Evolutionary conservation across 2,888 invertebrate genomes (phyloP).

Genomic region (Drosophila anomalata): DNA sequence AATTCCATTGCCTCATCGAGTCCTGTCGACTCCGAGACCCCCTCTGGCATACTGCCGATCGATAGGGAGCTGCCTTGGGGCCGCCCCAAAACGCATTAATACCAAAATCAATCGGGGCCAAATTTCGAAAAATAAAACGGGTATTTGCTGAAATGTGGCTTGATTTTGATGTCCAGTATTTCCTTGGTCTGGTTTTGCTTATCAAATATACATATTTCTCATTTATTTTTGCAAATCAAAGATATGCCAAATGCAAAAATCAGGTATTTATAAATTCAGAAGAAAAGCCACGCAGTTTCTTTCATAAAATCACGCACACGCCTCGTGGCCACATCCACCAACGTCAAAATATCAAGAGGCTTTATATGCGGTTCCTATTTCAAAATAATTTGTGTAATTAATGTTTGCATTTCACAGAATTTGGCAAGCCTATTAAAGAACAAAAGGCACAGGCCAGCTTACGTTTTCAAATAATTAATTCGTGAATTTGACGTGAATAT

Average conservation of each 20-base stretch:
- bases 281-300: neutral
- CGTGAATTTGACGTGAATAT: neutral
- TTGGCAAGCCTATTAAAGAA: neutral
- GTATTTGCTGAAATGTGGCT: conserved; percentile 2
- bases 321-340: neutral
- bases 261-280: neutral
- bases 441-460: neutral
- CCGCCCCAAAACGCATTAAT: conserved; percentile 46
- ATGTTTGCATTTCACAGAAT: neutral
- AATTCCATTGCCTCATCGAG: conserved; percentile 20
- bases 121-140: conserved; percentile 44
- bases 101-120: conserved; percentile 47
- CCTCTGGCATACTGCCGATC: conserved; percentile 2
- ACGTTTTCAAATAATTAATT: neutral
- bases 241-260: no score
- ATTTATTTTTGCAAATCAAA: no score
- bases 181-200: no score
- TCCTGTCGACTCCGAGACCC: conserved; percentile 5
- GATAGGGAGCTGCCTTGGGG: conserved; percentile 24
- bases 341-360: neutral
- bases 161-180: neutral
- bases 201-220: no score
- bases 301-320: neutral
- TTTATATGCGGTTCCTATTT: neutral
- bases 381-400: neutral